These are phyloP conservation scores for Neostethus bicornis DNA, from an alignment of 2,797 vertebrate genomes.

Conservation along the genomic window DNA sequence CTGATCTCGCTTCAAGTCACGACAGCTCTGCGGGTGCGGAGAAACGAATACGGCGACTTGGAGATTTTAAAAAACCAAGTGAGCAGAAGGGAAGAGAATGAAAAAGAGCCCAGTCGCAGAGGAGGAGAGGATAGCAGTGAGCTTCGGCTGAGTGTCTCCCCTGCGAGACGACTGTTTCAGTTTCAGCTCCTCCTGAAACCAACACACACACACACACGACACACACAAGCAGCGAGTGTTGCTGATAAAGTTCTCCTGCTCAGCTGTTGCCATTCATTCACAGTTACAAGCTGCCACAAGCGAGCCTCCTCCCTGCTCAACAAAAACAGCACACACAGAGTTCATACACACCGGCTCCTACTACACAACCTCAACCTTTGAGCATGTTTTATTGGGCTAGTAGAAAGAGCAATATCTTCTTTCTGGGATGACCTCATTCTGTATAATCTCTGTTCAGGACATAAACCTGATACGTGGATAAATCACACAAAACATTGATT, in stretches of 20 bases:
- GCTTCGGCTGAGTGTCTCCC: constrained; percentile 45
- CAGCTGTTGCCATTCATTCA: constrained; percentile 85
- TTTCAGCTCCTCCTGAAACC: constrained; percentile 70
- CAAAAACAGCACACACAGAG: constrained; percentile 19
- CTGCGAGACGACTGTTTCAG: constrained; percentile 65
- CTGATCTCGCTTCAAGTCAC: constrained; percentile 65
- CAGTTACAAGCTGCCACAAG: constrained; percentile 55
- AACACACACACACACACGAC: constrained; percentile 33
- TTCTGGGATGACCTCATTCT: constrained; percentile 45
- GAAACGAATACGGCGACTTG: constrained; percentile 48
- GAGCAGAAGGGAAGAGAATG: constrained; percentile 30
- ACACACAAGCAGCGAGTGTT: constrained; percentile 45
- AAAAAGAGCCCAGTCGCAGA: constrained; percentile 51
- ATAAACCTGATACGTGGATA: constrained; percentile 43
- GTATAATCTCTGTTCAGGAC: constrained; percentile 39
- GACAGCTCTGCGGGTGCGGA: constrained; percentile 34
- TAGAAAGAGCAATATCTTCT: background rate
- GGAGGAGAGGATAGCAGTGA: constrained; percentile 59
- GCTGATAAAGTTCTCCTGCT: constrained; percentile 77
- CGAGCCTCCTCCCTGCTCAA: constrained; percentile 30
- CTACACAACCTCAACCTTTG: background rate
- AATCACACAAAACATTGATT: constrained; percentile 31
- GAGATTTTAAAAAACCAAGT: constrained; percentile 32
- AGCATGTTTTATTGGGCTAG: constrained; percentile 28
- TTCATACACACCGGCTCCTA: constrained; percentile 18